Base-by-base conservation (phyloP, 92 coral and sea anemone genomes). In the Phenganax marumi region DNA sequence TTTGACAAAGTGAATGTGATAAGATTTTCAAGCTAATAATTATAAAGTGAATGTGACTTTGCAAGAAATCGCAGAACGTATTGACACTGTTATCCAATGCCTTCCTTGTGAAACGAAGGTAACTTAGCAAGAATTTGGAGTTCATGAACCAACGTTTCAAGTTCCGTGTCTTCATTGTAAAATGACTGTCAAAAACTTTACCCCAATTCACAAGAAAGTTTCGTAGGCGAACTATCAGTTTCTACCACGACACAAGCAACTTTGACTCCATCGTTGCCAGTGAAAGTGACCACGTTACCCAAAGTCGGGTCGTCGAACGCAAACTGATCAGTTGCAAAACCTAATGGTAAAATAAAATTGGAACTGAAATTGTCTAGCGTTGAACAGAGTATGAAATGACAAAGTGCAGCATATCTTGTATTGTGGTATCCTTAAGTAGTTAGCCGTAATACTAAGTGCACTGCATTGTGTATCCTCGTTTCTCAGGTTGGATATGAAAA, bases 271-370 rank as follows among this genome's bases (percentile, higher is more conserved):
- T 90, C 77, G 5, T 47, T 24, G n/a, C 93, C 87, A 50, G 89
- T 81, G 13, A 92, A 78, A 16, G 92, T 84, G 23, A 92, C 91
- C 14, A 74, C 80, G 77, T 92, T 92, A 77, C 93, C 97, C 65
- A 90, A 78, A 48, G 82, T 77, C 22, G 93, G 88, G 50, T 90
- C 75, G 73, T 85, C 76, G 60, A 84, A 77, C 73, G 91, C 87
- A 79, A 92, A 92, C 89, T 90, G 97, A 55, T 84, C 86, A 13
- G 84, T 64, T 48, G 97, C 90, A 77, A 92, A 92, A 8, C 97
- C 97, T 92, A 52, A 18, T 69, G 60, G 8, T 18, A 66, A 9
- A 55, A 60, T 52, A 73, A 54, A 18, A 0, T 12, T 23, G 6
- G 39, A 49, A 19, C 17, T 49, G 12, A 25, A 43, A 33, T 33